A percentile compares a stretch with the other conserved stretches of the same genome.
phyloP scores from a whole-genome alignment of 1,140 invertebrate species.

The Pomphorhynchus laevis region DNA sequence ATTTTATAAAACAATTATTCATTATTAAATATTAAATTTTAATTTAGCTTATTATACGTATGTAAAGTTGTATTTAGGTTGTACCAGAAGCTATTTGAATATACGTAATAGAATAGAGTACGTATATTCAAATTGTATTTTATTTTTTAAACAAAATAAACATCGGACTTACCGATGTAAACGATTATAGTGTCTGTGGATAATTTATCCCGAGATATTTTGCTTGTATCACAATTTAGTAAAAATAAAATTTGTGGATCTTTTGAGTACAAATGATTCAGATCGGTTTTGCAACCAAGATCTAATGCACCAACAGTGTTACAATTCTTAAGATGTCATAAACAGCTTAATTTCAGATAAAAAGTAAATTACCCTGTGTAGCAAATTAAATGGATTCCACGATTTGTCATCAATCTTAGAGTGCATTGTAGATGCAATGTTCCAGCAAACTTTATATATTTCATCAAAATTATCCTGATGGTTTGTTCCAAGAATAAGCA shows the following conservation, averaged over 20 bases:
- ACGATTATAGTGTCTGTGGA: constrained; percentile 47
- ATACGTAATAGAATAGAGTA: too few relatives aligned
- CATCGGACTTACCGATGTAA: constrained; percentile 33
- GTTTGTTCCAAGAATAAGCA: too few relatives aligned
- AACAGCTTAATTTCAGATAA: neutral
- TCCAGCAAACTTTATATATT: neutral
- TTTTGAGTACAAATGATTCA: constrained; percentile 29
- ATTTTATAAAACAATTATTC: too few relatives aligned
- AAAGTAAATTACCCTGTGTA: constrained; percentile 40
- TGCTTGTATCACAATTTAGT: constrained; percentile 54
- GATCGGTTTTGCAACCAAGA: constrained; percentile 49
- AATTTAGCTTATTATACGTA: too few relatives aligned
- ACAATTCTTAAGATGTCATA: constrained; percentile 16
- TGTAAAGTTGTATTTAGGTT: too few relatives aligned
- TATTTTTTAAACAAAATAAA: too few relatives aligned
- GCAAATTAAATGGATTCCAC: constrained; percentile 49
- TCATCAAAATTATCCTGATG: neutral
- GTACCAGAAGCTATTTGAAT: too few relatives aligned
- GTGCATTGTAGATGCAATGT: neutral
- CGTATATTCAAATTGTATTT: too few relatives aligned
- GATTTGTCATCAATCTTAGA: constrained; percentile 14
- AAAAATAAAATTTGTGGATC: constrained; percentile 47
- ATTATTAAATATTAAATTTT: too few relatives aligned
- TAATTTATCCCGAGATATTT: constrained; percentile 36
- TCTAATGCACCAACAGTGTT: constrained; percentile 67